Evolutionary conservation across 2,797 vertebrate species (phyloP).

Genomic region (Syndactyla subalaris): DNA sequence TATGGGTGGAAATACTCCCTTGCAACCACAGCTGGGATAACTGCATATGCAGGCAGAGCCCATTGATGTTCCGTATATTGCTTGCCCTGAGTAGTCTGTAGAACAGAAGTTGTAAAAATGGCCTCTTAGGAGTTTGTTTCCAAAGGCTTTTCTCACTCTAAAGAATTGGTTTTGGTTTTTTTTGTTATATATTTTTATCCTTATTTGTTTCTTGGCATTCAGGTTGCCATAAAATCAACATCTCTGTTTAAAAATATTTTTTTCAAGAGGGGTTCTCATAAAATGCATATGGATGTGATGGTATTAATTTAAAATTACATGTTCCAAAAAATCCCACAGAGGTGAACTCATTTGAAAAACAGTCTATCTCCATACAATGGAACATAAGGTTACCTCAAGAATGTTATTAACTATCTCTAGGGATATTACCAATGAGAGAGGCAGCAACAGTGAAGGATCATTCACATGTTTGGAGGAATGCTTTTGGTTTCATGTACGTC

Average conservation of each 20-base stretch:
- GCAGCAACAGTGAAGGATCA: background rate
- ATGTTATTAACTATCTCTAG: background rate
- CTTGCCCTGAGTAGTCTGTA: background rate
- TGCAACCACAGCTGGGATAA: background rate
- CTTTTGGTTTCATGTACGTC: background rate
- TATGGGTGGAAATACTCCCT: background rate
- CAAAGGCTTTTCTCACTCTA: background rate
- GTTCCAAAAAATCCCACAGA: background rate
- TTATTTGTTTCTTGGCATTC: conserved; percentile 3
- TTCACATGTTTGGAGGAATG: background rate
- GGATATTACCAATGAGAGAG: background rate
- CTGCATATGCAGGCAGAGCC: background rate
- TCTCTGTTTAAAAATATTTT: background rate
- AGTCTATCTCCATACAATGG: background rate
- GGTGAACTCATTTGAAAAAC: background rate
- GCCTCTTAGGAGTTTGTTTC: background rate
- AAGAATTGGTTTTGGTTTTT: background rate
- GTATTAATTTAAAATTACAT: conserved; percentile 10
- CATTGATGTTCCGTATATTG: background rate
- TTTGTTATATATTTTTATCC: background rate
- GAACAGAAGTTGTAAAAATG: background rate
- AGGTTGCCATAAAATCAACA: conserved; percentile 39
- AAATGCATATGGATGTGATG: background rate
- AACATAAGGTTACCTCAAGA: background rate
- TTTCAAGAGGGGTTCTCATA: background rate